Base-by-base conservation (phyloP, 2,888 invertebrate genomes). In the Eledone cirrhosa region DNA sequence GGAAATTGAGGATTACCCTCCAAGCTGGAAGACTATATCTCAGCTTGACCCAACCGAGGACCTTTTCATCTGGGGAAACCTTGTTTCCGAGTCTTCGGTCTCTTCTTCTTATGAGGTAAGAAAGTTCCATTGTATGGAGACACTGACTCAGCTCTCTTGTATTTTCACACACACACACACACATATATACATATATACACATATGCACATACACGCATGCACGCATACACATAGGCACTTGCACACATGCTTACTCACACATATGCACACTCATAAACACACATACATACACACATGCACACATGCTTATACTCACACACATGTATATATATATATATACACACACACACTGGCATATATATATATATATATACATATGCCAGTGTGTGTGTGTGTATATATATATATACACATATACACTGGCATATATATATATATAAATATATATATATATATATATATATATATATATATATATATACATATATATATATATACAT, bases 61-160 rank as follows among this genome's bases (percentile, higher is more conserved):
- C 41, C n/a, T 72, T 31, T 41, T 72, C 33, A 72, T 72, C 8
- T 72, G 72, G 72, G 72, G 41, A 31, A 72, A 33, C n/a, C 41
- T 72, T 41, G 31, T 22, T 14, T 72, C 72, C 4, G 72, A 72
- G 41, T 41, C 33, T 33, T 72, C 72, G 5, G 7, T 31, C 11
- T 72, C 33, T 5, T 72, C 22, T 14, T 33, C 72, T 19, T 41
- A 8, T 41, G 72, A 72, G 72, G 72, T 72, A 72, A 72, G 72
- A 41, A 72, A 72, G 11, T 19, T 13, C 19, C 24, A 8, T n/a
- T n/a, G n/a, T 41, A 41, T 11, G 5, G 41, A 41, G 11, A 41
- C 41, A n/a, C 41, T 0, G 41, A 41, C 41, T 8, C 41, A 11
- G 5, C 41, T 41, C 41, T 41, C 41, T 41, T 41, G 41, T n/a